phyloP scores from a whole-genome alignment of 2,797 vertebrate species.

The Crenichthys baileyi region DNA sequence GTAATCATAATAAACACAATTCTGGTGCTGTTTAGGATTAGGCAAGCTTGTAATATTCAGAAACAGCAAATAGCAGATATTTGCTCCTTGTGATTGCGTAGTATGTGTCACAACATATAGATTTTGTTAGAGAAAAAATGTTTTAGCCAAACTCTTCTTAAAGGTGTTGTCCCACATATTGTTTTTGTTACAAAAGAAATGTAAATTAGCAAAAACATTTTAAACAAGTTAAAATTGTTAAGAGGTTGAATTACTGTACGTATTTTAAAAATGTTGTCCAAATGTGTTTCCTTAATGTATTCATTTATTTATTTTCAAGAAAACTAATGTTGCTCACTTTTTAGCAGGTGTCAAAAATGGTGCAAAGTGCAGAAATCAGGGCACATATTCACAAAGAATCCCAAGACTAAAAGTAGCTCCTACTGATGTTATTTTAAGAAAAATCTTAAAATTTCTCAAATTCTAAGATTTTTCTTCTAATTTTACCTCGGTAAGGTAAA shows the following conservation, averaged over 20 bases:
- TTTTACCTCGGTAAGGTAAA: too few species aligned
- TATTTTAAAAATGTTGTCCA: not conserved
- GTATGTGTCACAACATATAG: conserved; percentile 13
- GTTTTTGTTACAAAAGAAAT: not conserved
- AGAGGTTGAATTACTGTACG: not conserved
- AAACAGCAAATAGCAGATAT: not conserved
- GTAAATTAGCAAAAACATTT: not conserved
- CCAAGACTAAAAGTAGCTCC: too few species aligned
- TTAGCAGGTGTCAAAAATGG: not conserved
- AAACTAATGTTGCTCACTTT: not conserved
- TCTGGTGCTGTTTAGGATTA: not conserved
- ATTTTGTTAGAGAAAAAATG: not conserved
- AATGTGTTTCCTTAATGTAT: not conserved
- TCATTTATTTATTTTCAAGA: not conserved
- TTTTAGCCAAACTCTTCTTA: not conserved
- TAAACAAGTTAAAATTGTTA: not conserved
- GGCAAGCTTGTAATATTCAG: not conserved
- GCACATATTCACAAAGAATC: too few species aligned
- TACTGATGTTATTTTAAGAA: too few species aligned
- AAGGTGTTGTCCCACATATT: not conserved
- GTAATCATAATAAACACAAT: not conserved
- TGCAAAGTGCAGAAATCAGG: not conserved
- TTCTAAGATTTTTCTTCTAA: too few species aligned
- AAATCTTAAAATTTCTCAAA: too few species aligned
- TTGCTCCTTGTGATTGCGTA: not conserved